Conservation (phyloP, 2,113 vertebrate genomes). For the Gnathonemus echidnorhynchus region DNA sequence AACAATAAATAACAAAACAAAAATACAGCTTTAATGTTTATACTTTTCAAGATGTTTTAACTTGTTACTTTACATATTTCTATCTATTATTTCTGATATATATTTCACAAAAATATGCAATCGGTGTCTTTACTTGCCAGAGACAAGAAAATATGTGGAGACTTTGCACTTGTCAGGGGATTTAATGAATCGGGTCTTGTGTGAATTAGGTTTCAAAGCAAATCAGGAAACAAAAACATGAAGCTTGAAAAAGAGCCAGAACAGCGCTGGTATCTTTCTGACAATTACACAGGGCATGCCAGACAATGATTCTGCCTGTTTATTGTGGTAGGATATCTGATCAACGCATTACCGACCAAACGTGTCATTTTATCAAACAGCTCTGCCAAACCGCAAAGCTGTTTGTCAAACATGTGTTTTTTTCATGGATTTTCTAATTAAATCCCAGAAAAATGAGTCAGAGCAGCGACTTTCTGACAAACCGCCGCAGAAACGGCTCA, state of each 20-base stretch:
- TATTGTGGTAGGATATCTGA: neutral
- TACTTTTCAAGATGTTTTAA: neutral
- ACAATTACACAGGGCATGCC: neutral
- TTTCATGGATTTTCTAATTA: neutral
- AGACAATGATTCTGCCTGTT: neutral
- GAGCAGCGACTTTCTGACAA: neutral
- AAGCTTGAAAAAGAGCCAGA: neutral
- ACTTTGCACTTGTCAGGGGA: neutral
- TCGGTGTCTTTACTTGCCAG: neutral
- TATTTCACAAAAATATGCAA: neutral
- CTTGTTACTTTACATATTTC: neutral
- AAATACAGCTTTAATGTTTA: neutral
- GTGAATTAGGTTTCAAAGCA: neutral
- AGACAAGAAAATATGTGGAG: neutral
- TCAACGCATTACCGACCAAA: neutral
- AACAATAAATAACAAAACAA: neutral
- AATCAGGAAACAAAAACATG: neutral
- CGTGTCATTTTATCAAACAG: neutral
- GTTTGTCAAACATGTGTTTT: slow-evolving; percentile 1
- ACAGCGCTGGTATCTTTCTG: neutral
- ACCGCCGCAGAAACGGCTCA: neutral
- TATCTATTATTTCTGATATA: neutral
- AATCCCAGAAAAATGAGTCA: neutral
- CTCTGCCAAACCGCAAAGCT: neutral
- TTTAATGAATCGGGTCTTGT: neutral